Percentiles rank a stretch among this genome's conserved stretches.
phyloP scores from a whole-genome alignment of 23 tunicate species.

The Styela clava region DNA sequence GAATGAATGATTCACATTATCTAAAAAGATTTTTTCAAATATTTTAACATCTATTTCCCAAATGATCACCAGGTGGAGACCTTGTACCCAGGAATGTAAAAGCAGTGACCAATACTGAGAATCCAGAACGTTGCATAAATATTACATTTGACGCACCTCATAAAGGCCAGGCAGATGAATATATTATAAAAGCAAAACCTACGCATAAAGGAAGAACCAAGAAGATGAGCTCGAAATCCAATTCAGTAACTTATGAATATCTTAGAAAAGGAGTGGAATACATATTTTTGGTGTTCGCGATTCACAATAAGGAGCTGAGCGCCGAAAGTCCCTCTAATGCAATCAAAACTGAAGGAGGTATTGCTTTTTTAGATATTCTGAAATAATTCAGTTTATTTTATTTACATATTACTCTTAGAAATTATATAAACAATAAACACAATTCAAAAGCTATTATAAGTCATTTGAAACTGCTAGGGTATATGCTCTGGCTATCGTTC shows the following conservation, averaged over 20 bases:
- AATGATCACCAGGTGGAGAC: constrained; percentile 2
- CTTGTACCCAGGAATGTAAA: not conserved
- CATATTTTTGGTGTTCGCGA: not conserved
- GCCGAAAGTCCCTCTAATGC: not conserved
- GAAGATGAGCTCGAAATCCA: not conserved
- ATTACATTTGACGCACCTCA: not conserved
- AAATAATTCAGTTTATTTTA: too few relatives aligned
- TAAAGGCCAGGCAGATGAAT: not conserved
- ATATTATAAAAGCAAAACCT: not conserved
- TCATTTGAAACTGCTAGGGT: too few relatives aligned
- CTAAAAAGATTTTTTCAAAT: too few relatives aligned
- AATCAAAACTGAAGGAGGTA: not conserved
- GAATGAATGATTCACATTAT: too few relatives aligned
- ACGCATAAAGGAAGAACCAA: not conserved
- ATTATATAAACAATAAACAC: too few relatives aligned
- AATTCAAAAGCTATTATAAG: too few relatives aligned
- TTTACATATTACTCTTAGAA: too few relatives aligned
- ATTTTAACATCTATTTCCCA: too few relatives aligned
- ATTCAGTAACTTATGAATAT: not conserved
- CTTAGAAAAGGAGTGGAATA: not conserved
- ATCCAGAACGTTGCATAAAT: not conserved
- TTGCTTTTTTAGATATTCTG: too few relatives aligned
- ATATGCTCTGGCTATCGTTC: too few relatives aligned
- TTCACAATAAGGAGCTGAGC: not conserved
- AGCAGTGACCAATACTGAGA: not conserved